phyloP scores from a whole-genome alignment of 2,888 invertebrate genomes.

The Craniophora ligustri region DNA sequence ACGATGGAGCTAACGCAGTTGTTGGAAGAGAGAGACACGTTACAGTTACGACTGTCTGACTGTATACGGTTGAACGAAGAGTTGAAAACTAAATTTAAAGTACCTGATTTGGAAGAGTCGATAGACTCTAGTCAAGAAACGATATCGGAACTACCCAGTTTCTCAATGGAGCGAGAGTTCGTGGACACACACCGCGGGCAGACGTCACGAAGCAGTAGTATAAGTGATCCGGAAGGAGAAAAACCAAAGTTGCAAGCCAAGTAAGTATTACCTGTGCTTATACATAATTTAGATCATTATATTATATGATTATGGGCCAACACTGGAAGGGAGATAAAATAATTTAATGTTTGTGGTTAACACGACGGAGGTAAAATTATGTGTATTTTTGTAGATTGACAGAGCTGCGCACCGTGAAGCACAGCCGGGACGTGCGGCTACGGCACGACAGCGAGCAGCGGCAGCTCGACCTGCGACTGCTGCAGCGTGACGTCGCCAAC shows the following conservation, averaged over 20 bases:
- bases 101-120: slow-evolving; percentile 67
- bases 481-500: slow-evolving; percentile 92
- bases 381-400: slow-evolving; percentile 84
- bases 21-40: slow-evolving; percentile 94
- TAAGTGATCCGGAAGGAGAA: slow-evolving; percentile 79
- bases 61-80: slow-evolving; percentile 92
- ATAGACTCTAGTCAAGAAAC: slow-evolving; percentile 69
- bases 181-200: slow-evolving; percentile 77
- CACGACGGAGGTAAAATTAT: too few relatives aligned
- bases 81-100: slow-evolving; percentile 69
- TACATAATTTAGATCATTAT: too few relatives aligned
- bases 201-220: slow-evolving; percentile 79
- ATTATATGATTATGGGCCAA: too few relatives aligned
- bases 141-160: slow-evolving; percentile 69
- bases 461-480: slow-evolving; percentile 92
- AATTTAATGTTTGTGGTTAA: too few relatives aligned
- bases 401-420: slow-evolving; percentile 92
- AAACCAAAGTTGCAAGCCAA: slow-evolving; percentile 84
- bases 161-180: slow-evolving; percentile 72
- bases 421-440: slow-evolving; percentile 92
- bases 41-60: slow-evolving; percentile 94
- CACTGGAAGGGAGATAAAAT: too few relatives aligned
- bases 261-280: slow-evolving; percentile 64
- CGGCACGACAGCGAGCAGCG: slow-evolving; percentile 93
- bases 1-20: slow-evolving; percentile 94